These are phyloP conservation scores for Zaprionus capensis DNA, from an alignment of 1,140 invertebrate species.

Conservation along the genomic window DNA sequence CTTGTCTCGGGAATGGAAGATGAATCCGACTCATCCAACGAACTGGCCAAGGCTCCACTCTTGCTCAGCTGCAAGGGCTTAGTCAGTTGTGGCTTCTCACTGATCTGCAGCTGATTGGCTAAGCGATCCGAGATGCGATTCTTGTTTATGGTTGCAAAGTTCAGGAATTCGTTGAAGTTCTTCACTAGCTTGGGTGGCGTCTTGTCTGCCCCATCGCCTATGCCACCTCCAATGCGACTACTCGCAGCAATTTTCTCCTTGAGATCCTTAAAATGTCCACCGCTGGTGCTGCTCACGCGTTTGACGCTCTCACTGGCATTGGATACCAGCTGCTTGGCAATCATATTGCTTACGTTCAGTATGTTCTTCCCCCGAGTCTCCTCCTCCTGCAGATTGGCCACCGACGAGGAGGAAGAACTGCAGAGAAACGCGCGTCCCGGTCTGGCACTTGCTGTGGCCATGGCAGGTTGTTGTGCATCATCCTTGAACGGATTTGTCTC, in stretches of 20 bases:
- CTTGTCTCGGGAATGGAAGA: constrained; percentile 82
- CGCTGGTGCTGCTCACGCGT: constrained; percentile 74
- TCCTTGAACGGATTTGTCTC: constrained; percentile 80
- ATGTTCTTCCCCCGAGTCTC: constrained; percentile 55
- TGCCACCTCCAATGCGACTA: constrained; percentile 74
- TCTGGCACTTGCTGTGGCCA: constrained; percentile 1
- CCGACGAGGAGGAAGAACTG: constrained; percentile 55
- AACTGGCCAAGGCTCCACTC: constrained; percentile 66
- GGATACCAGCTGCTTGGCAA: constrained; percentile 74
- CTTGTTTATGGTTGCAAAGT: constrained; percentile 89
- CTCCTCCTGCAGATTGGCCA: constrained; percentile 57
- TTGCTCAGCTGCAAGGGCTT: constrained; percentile 84
- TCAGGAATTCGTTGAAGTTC: constrained; percentile 93
- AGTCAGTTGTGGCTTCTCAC: constrained; percentile 39
- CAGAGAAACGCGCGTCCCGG: constrained; percentile 53
- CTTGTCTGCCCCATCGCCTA: constrained; percentile 31
- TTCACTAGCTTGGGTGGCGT: constrained; percentile 88
- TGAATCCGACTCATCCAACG: constrained; percentile 85
- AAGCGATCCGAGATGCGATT: constrained; percentile 81
- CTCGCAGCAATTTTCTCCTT: constrained; percentile 85
- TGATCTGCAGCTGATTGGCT: constrained; percentile 47
- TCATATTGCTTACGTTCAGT: constrained; percentile 78
- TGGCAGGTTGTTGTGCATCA: constrained; percentile 53
- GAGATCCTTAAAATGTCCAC: constrained; percentile 85
- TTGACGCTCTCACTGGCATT: constrained; percentile 76